Conservation (phyloP, 2,797 vertebrate species). For the Vultur gryphus region DNA sequence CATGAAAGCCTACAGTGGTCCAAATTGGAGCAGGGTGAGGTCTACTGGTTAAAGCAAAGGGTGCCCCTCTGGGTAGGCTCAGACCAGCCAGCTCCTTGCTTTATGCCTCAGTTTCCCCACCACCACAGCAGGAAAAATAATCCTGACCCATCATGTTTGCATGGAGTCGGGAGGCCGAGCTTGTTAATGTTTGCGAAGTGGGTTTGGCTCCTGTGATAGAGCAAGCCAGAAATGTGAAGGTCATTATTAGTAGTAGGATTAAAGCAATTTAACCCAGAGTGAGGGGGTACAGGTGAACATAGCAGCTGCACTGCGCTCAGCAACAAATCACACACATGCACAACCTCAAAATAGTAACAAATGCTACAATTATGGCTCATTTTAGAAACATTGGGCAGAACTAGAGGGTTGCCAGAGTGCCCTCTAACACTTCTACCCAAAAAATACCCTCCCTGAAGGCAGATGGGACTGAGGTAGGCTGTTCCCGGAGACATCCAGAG, state of each 20-base stretch:
- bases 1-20: background rate
- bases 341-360: background rate
- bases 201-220: slow-evolving; percentile 49
- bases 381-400: background rate
- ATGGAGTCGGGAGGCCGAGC: background rate
- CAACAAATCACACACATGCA: rapidly evolving
- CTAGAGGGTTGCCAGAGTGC: background rate
- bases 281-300: background rate
- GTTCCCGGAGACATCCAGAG: background rate
- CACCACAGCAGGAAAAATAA: background rate
- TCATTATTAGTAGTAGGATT: slow-evolving; percentile 52
- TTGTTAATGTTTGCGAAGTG: slow-evolving; percentile 38
- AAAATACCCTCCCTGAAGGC: background rate
- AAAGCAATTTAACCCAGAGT: background rate
- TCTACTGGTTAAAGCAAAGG: background rate
- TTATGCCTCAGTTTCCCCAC: slow-evolving; percentile 42
- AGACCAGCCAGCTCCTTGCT: background rate
- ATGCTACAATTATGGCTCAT: rapidly evolving
- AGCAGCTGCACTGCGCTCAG: background rate
- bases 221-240: slow-evolving; percentile 45
- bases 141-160: background rate
- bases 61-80: background rate
- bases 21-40: background rate
- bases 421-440: background rate
- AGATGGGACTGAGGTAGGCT: background rate